Conservation (phyloP, 1,140 invertebrate species). For the Drosophila littoralis region DNA sequence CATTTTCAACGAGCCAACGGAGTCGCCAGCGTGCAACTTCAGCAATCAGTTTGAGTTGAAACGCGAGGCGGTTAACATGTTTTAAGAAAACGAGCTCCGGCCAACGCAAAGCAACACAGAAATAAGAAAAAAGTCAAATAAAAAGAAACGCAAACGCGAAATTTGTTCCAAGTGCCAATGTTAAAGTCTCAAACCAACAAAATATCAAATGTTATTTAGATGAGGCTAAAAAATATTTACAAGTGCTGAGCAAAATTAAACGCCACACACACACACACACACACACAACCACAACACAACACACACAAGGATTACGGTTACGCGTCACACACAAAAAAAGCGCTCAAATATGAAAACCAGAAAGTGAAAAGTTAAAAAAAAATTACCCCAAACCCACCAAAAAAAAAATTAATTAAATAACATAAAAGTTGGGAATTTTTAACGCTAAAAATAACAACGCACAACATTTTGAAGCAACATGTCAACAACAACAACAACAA, state of each 20-base stretch:
- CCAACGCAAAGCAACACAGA: slow-evolving; percentile 26
- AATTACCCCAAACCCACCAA: not conserved
- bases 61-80: slow-evolving; percentile 83
- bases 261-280: slow-evolving; percentile 14
- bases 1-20: slow-evolving; percentile 83
- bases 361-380: slow-evolving; percentile 61
- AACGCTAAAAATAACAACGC: slow-evolving; percentile 33
- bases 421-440: not conserved
- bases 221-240: slow-evolving; percentile 16
- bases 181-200: slow-evolving; percentile 9
- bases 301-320: slow-evolving; percentile 75
- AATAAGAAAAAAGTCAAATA: slow-evolving; percentile 15
- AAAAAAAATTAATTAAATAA: slow-evolving; percentile 12
- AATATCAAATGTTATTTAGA: slow-evolving; percentile 17
- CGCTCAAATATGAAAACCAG: slow-evolving; percentile 78
- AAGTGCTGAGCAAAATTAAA: slow-evolving; percentile 28
- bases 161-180: slow-evolving; percentile 42
- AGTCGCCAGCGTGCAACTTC: slow-evolving; percentile 71
- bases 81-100: slow-evolving; percentile 79
- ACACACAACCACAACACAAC: slow-evolving; percentile 21
- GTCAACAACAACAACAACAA: slow-evolving; percentile 9
- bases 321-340: slow-evolving; percentile 54
- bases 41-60: slow-evolving; percentile 82
- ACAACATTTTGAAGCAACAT: slow-evolving; percentile 24
- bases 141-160: slow-evolving; percentile 25